A percentile compares a stretch with the other conserved stretches of the same genome.
Evolutionary conservation across 2,888 invertebrate species (phyloP).

Genomic region (Neria commutata): DNA sequence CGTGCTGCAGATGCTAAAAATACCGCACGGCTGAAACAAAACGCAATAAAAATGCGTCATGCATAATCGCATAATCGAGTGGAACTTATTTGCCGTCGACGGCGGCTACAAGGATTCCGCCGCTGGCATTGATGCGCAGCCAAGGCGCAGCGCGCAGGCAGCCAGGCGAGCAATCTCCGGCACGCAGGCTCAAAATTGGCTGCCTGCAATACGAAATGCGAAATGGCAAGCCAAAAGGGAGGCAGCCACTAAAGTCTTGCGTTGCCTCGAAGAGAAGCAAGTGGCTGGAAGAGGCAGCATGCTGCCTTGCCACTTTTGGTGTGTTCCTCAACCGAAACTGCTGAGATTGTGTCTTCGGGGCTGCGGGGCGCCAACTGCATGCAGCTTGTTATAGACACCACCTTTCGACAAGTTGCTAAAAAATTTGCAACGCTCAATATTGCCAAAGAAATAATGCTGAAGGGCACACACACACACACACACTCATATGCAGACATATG

Average conservation of each 20-base stretch:
- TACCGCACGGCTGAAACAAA: neutral
- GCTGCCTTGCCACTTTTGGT: neutral
- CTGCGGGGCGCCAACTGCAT: constrained; percentile 14
- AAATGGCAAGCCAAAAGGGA: neutral
- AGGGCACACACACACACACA: constrained; percentile 4
- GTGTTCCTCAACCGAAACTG: too few relatives aligned
- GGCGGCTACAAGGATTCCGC: neutral
- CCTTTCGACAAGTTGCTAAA: constrained; percentile 2
- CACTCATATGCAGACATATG: neutral
- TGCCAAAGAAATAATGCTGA: constrained; percentile 1
- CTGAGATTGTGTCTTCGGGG: too few relatives aligned
- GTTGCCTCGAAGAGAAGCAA: neutral
- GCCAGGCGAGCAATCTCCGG: neutral
- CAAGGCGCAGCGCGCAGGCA: neutral
- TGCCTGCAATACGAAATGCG: neutral
- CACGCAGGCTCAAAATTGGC: too few relatives aligned
- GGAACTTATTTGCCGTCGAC: constrained; percentile 35
- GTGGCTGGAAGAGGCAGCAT: neutral
- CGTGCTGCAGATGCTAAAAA: neutral
- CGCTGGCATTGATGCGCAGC: constrained; percentile 3
- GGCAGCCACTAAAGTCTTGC: too few relatives aligned
- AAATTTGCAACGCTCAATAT: constrained; percentile 26
- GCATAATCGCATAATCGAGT: constrained; percentile 47
- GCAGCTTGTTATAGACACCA: constrained; percentile 3
- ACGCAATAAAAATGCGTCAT: constrained; percentile 38